These are phyloP conservation scores for Apocheima hispidaria DNA, from an alignment of 2,888 invertebrate genomes.

Conservation along the genomic window DNA sequence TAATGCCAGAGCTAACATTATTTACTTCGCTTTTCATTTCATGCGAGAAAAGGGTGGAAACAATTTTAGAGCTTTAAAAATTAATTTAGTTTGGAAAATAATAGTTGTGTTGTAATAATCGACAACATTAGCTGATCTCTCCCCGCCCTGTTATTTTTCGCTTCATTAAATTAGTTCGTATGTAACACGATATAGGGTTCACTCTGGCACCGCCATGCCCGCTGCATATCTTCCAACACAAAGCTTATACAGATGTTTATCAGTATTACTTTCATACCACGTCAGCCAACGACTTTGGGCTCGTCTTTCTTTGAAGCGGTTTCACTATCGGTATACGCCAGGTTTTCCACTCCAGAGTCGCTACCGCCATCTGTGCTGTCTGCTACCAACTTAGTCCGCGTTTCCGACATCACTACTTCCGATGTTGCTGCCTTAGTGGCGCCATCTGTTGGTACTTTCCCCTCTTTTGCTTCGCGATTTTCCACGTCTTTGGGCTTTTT, in stretches of 20 bases:
- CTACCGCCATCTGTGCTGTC: slow-evolving; percentile 79
- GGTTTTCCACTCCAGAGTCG: slow-evolving; percentile 81
- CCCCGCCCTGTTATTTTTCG: no score
- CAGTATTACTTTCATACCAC: slow-evolving; percentile 31
- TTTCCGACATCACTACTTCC: slow-evolving; percentile 35
- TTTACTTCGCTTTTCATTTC: no score
- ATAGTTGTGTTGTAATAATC: no score
- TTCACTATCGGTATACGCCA: slow-evolving; percentile 74
- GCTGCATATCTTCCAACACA: no score
- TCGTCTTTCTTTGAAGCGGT: slow-evolving; percentile 54
- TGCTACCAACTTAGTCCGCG: slow-evolving; percentile 55
- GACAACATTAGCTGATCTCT: no score
- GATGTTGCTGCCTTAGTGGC: slow-evolving; percentile 50
- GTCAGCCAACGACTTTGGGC: slow-evolving; percentile 31
- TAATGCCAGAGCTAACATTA: no score
- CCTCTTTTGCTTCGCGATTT: slow-evolving; percentile 59
- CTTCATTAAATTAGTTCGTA: not conserved
- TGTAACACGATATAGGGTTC: not conserved
- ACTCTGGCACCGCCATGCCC: not conserved
- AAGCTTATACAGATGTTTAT: slow-evolving; percentile 20
- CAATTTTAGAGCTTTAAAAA: no score
- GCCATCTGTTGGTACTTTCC: slow-evolving; percentile 64
- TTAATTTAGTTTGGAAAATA: no score
- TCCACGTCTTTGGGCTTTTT: slow-evolving; percentile 74
- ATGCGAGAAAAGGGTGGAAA: no score